Base-by-base conservation (phyloP, 2,113 vertebrate species). In the Corydoras sp. region DNA sequence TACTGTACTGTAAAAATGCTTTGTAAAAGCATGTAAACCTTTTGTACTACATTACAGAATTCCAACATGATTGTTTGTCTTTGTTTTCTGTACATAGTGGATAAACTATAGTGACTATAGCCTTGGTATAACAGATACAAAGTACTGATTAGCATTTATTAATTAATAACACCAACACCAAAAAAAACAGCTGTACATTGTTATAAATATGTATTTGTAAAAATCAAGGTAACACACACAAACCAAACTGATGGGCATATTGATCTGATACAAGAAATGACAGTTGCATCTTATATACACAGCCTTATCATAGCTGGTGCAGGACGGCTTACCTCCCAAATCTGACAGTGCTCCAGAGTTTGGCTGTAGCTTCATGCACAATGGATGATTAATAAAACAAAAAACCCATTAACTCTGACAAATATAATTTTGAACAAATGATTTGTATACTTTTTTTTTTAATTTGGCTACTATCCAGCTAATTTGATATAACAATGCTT, bases 401-500 rank as follows among this genome's bases (percentile, higher is more conserved):
- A 88, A 88, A 89, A 85, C 78, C 86, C 88, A 90, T 90, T 89
- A 89, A 84, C 84, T 82, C 83, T 78, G 85, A 69, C 83, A 78
- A 69, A 88, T 86, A 81, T 86, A 79, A 87, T 84, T 88, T 86
- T 88, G 85, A 79, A 87, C 85, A 83, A 82, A 80, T 84, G 83
- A 86, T 82, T 85, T 83, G 83, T 82, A 63, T 81, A 81, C 84
- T 86, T 81, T 82, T 84, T 81, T 80, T 85, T 88, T 87, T 83
- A 85, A 82, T 82, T 88, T 90, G 88, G 89, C 86, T 66, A 78
- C 85, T 85, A 85, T 90, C 90, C 89, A 90, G 86, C 83, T 90
- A 89, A 90, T 90, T 90, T 89, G 86, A 91, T 90, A 88, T 87
- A 88, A 90, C 88, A 91, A 89, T 89, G 89, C 85, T 82, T 81